phyloP scores from a whole-genome alignment of 2,888 invertebrate genomes.

The Cyclophora albipunctata region DNA sequence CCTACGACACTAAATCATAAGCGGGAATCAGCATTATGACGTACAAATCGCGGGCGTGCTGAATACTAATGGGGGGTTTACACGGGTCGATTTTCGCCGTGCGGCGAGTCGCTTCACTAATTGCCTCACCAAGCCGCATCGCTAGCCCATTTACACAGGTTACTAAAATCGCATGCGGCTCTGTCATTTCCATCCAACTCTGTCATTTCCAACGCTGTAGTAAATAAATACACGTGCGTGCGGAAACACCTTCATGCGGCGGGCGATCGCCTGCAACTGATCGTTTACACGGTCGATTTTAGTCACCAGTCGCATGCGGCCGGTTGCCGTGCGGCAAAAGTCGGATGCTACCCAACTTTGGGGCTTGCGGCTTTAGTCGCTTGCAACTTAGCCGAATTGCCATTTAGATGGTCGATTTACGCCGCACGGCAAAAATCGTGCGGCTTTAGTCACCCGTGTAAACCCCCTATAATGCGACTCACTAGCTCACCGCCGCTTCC shows the following conservation, averaged over 20 bases:
- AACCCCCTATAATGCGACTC: slow-evolving; percentile 16
- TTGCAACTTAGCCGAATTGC: slow-evolving; percentile 30
- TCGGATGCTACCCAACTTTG: slow-evolving; percentile 37
- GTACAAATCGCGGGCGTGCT: slow-evolving; percentile 15
- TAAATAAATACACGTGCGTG: too few relatives aligned
- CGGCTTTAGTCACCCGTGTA: slow-evolving; percentile 34
- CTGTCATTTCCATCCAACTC: too few relatives aligned
- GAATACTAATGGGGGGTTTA: slow-evolving; percentile 18
- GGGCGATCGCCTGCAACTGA: slow-evolving; percentile 17
- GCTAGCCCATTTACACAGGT: slow-evolving; percentile 16
- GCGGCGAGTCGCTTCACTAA: slow-evolving; percentile 25
- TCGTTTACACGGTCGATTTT: slow-evolving; percentile 22
- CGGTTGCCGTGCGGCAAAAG: slow-evolving; percentile 32
- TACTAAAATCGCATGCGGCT: too few relatives aligned
- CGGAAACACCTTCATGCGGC: slow-evolving; percentile 14
- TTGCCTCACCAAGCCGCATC: slow-evolving; percentile 26
- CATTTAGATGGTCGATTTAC: slow-evolving; percentile 30
- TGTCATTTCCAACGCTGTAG: too few relatives aligned
- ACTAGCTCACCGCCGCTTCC: slow-evolving; percentile 13
- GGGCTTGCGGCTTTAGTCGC: slow-evolving; percentile 35
- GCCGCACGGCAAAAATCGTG: slow-evolving; percentile 29
- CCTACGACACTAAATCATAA: slow-evolving; percentile 17
- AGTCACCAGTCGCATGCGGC: slow-evolving; percentile 31
- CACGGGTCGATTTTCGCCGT: slow-evolving; percentile 37
- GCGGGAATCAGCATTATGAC: slow-evolving; percentile 14